Percentiles rank a stretch among this genome's conserved stretches.
Evolutionary conservation across 2,888 invertebrate genomes (phyloP).

Genomic region (Dynastes tityus): DNA sequence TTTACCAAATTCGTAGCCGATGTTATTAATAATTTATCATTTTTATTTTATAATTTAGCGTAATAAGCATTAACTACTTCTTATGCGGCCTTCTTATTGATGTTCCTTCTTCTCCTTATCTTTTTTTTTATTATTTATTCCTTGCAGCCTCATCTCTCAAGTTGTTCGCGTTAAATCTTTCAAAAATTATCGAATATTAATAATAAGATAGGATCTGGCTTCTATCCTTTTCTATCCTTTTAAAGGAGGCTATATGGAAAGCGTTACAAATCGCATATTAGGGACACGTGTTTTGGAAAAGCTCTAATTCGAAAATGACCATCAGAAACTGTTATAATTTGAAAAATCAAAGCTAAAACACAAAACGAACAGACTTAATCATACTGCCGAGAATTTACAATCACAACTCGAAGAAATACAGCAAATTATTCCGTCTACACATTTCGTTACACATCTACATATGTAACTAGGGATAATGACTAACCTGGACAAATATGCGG

Average conservation of each 20-base stretch:
- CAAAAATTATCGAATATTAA: slow-evolving; percentile 4
- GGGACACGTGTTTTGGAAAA: background rate
- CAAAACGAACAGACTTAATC: background rate
- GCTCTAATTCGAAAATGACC: too few species aligned
- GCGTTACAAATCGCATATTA: background rate
- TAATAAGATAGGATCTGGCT: background rate
- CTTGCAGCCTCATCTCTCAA: background rate
- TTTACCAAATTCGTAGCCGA: slow-evolving; percentile 36
- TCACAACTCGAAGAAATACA: background rate
- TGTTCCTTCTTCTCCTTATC: background rate
- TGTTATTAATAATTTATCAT: slow-evolving; percentile 46
- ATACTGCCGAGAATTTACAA: background rate
- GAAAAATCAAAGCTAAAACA: background rate
- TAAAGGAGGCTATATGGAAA: too few species aligned
- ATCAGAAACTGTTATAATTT: too few species aligned
- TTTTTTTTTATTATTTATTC: slow-evolving; percentile 23
- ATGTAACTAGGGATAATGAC: background rate
- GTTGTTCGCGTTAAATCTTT: background rate
- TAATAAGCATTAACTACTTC: slow-evolving; percentile 44
- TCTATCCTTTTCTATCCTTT: too few species aligned
- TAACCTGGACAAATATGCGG: background rate
- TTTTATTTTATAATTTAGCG: slow-evolving; percentile 48
- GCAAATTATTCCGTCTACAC: background rate
- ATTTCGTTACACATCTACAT: background rate
- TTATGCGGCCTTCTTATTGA: slow-evolving; percentile 13